Conservation (phyloP, 2,888 invertebrate species). For the Scaptomyza tumidula region DNA sequence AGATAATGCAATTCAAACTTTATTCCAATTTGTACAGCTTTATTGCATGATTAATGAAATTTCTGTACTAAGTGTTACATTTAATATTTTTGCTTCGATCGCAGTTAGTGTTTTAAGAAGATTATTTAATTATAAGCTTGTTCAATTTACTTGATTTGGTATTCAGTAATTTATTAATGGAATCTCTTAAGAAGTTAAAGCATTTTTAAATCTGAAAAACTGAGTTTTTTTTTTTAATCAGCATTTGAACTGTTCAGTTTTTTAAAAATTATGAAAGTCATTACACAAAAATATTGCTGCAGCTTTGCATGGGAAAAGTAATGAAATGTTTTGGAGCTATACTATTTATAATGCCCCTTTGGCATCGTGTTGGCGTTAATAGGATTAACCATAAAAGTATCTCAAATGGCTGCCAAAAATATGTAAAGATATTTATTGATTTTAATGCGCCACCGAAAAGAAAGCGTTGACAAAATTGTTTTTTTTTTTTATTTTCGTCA, state of each 20-base stretch:
- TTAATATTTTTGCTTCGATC: too few species aligned
- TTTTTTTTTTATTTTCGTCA: constrained; percentile 4
- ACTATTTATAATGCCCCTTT: neutral
- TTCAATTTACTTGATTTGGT: too few species aligned
- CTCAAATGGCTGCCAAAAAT: constrained; percentile 60
- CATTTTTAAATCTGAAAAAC: too few species aligned
- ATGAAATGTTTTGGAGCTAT: constrained; percentile 4
- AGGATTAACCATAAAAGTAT: constrained; percentile 53
- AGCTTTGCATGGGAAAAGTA: neutral
- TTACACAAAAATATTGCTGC: neutral
- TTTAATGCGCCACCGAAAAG: constrained; percentile 51
- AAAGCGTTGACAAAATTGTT: constrained; percentile 65
- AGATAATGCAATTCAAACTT: neutral
- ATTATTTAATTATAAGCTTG: too few species aligned
- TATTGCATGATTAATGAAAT: neutral
- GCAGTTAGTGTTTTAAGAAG: too few species aligned
- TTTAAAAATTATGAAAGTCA: neutral
- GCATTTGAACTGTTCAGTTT: neutral
- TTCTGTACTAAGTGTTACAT: neutral
- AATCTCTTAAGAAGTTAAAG: too few species aligned
- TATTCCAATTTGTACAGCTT: neutral
- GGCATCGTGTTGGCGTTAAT: constrained; percentile 56
- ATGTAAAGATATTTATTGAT: constrained; percentile 57
- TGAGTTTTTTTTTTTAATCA: too few species aligned
- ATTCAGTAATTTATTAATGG: too few species aligned